A percentile compares a stretch with the other conserved stretches of the same genome.
Conservation (phyloP, 1,140 invertebrate species). For the Brachionus koreanus region DNA sequence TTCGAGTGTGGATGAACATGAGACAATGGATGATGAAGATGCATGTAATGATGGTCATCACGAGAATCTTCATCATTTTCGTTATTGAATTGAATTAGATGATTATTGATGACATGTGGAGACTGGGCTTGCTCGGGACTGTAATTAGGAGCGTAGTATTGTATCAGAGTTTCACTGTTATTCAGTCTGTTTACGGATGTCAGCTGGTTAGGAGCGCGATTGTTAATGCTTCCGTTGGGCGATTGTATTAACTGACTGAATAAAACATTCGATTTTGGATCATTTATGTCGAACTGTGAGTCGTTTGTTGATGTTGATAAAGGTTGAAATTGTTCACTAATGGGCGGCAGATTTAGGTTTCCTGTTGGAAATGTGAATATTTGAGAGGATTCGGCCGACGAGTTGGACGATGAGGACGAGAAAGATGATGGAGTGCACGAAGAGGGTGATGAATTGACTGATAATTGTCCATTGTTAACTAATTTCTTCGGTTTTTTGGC, state of each 20-base stretch:
- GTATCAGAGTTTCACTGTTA: neutral
- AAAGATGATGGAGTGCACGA: slow-evolving; percentile 28
- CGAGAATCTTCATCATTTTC: neutral
- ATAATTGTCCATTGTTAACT: slow-evolving; percentile 4
- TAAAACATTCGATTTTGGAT: slow-evolving; percentile 7
- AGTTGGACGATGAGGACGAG: slow-evolving; percentile 7
- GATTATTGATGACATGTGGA: too few relatives aligned
- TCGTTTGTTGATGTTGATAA: neutral
- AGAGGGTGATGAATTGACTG: slow-evolving; percentile 17
- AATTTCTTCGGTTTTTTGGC: neutral
- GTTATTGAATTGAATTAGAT: neutral
- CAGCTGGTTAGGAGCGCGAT: neutral
- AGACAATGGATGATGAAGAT: neutral
- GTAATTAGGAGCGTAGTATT: slow-evolving; percentile 12
- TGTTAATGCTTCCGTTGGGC: neutral
- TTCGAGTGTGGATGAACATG: neutral
- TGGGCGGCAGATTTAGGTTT: neutral
- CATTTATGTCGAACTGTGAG: slow-evolving; percentile 9
- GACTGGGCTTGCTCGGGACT: neutral
- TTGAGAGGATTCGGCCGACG: slow-evolving; percentile 10
- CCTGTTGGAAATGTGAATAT: neutral
- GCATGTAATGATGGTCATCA: neutral
- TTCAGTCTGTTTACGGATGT: neutral
- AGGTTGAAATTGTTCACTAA: slow-evolving; percentile 16
- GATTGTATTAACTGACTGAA: neutral